phyloP scores from a whole-genome alignment of 2,888 invertebrate species.

The Leptogaster cylindrica region DNA sequence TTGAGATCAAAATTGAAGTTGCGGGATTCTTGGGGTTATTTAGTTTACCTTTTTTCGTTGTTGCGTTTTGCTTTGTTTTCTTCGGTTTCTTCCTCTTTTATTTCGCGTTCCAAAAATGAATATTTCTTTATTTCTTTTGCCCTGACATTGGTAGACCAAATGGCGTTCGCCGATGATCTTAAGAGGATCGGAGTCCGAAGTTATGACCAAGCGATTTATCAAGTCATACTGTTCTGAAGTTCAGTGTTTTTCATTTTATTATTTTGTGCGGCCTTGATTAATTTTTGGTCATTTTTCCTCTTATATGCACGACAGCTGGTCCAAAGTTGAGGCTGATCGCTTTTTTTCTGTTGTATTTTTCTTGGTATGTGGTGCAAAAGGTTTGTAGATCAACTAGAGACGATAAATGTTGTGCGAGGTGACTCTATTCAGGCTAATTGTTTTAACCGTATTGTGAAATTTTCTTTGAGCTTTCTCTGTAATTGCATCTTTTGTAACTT shows the following conservation, averaged over 20 bases:
- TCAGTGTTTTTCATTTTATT: too few relatives aligned
- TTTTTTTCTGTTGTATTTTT: background rate
- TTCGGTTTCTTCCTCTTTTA: background rate
- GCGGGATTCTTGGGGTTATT: background rate
- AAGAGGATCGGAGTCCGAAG: conserved; percentile 25
- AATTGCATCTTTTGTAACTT: too few relatives aligned
- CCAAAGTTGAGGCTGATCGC: background rate
- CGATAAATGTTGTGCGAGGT: too few relatives aligned
- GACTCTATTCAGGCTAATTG: too few relatives aligned
- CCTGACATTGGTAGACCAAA: conserved; percentile 26
- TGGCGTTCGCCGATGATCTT: conserved; percentile 22
- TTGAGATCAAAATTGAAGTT: background rate
- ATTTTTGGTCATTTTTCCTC: conserved; percentile 44
- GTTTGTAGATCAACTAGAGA: too few relatives aligned
- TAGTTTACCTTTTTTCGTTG: conserved; percentile 20
- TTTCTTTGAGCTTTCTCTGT: too few relatives aligned
- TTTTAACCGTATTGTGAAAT: too few relatives aligned
- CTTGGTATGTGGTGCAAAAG: background rate
- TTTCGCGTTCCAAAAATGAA: too few relatives aligned
- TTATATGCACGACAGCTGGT: conserved; percentile 44
- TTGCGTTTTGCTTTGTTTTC: background rate
- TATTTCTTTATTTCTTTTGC: too few relatives aligned
- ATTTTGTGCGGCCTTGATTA: conserved; percentile 44
- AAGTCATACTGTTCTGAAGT: conserved; percentile 38
- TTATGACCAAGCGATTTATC: conserved; percentile 45